Percentiles rank a stretch among this genome's conserved stretches.
These are phyloP conservation scores for Physocephala rufipes DNA, from an alignment of 2,888 invertebrate species.

Conservation along the genomic window DNA sequence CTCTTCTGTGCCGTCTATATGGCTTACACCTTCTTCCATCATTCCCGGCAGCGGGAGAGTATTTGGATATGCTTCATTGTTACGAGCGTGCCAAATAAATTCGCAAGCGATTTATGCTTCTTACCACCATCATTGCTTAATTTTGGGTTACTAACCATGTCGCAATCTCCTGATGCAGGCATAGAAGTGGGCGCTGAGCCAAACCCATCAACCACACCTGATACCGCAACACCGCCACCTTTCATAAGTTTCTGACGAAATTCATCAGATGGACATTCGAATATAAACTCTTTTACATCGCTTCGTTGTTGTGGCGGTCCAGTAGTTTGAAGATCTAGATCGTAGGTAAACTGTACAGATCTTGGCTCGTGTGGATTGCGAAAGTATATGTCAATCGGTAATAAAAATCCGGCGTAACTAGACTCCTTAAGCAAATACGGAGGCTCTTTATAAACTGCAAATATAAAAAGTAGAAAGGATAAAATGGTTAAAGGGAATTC, in stretches of 20 bases:
- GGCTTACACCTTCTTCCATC: slow-evolving; percentile 28
- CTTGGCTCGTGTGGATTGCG: slow-evolving; percentile 91
- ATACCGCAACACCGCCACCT: slow-evolving; percentile 78
- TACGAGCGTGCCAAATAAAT: slow-evolving; percentile 84
- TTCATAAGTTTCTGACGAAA: slow-evolving; percentile 86
- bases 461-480: slow-evolving; percentile 40
- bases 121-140: slow-evolving; percentile 66
- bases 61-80: slow-evolving; percentile 74
- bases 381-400: slow-evolving; percentile 89
- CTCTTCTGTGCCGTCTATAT: slow-evolving; percentile 36
- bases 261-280: slow-evolving; percentile 87
- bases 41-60: slow-evolving; percentile 54
- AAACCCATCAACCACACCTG: slow-evolving; percentile 46
- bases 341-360: slow-evolving; percentile 84
- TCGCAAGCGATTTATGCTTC: slow-evolving; percentile 75
- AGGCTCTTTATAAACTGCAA: slow-evolving; percentile 87
- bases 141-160: slow-evolving; percentile 77
- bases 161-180: slow-evolving; percentile 46
- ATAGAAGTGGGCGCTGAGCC: slow-evolving; percentile 35
- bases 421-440: slow-evolving; percentile 90
- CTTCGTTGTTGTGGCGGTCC: slow-evolving; percentile 77
- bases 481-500: no score
- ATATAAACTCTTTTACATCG: slow-evolving; percentile 84
- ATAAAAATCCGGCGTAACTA: slow-evolving; percentile 94
- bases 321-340: slow-evolving; percentile 81